phyloP scores from a whole-genome alignment of 1,140 invertebrate species.

The Ostrea denselamellosa region DNA sequence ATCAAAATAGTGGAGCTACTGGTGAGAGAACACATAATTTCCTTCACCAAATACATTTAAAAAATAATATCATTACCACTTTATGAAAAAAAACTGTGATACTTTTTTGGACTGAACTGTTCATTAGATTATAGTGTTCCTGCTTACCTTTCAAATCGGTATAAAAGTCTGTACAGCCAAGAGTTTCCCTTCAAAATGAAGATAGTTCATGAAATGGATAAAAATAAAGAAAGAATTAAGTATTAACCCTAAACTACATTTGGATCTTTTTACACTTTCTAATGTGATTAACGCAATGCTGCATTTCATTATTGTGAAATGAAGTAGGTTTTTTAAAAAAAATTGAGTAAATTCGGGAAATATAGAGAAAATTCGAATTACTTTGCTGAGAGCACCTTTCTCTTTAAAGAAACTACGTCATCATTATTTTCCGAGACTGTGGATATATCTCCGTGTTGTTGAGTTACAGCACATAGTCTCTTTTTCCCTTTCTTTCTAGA shows the following conservation, averaged over 20 bases:
- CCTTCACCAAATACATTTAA: too few species aligned
- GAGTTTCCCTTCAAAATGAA: not conserved
- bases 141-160: slow-evolving; percentile 8
- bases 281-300: too few species aligned
- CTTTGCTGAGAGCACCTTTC: not conserved
- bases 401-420: not conserved
- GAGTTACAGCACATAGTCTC: not conserved
- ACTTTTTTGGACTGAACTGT: too few species aligned
- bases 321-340: not conserved
- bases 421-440: not conserved
- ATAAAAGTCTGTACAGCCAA: slow-evolving; percentile 1
- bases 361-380: slow-evolving; percentile 24
- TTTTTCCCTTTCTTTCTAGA: not conserved
- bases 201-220: not conserved
- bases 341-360: not conserved
- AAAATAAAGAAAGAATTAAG: not conserved
- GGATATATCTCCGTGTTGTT: not conserved
- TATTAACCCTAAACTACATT: too few species aligned
- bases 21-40: too few species aligned
- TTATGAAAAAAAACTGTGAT: too few species aligned
- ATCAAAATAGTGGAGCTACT: too few species aligned
- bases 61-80: too few species aligned
- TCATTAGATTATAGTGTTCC: too few species aligned
- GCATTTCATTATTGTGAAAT: too few species aligned
- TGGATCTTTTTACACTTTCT: too few species aligned